phyloP scores from a whole-genome alignment of 2,797 vertebrate genomes.

The Varecia variegata region DNA sequence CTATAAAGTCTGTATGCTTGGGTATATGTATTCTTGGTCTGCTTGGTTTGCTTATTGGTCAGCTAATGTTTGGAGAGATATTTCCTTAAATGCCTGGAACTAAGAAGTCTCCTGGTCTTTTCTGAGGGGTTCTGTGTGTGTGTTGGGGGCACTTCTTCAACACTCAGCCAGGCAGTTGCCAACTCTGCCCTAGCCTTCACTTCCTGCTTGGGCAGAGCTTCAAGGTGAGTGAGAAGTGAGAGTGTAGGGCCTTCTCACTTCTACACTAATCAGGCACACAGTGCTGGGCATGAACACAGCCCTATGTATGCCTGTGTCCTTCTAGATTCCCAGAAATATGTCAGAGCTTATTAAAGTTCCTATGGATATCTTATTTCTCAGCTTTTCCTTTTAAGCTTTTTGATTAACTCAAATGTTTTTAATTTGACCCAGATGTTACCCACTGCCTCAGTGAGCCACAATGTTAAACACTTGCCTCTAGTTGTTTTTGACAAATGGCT shows the following conservation, averaged over 20 bases:
- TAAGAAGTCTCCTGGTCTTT: neutral
- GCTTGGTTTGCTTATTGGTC: neutral
- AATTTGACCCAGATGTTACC: neutral
- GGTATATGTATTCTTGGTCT: neutral
- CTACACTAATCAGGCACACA: neutral
- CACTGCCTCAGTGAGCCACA: neutral
- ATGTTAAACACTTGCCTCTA: neutral
- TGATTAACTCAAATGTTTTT: neutral
- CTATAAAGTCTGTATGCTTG: neutral
- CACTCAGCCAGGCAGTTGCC: neutral
- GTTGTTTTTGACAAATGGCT: neutral
- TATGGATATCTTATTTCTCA: neutral
- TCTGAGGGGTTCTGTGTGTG: neutral
- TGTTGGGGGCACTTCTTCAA: neutral
- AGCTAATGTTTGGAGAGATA: neutral
- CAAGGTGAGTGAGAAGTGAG: neutral
- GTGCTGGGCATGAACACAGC: neutral
- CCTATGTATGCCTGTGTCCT: neutral
- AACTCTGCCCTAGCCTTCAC: neutral
- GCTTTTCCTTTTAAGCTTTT: neutral
- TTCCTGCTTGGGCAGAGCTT: neutral
- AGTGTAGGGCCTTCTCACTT: neutral
- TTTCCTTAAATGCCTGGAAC: neutral
- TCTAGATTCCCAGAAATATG: neutral
- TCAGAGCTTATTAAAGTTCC: neutral